Conservation (phyloP, 2,888 invertebrate species). For the Latrodectus elegans region DNA sequence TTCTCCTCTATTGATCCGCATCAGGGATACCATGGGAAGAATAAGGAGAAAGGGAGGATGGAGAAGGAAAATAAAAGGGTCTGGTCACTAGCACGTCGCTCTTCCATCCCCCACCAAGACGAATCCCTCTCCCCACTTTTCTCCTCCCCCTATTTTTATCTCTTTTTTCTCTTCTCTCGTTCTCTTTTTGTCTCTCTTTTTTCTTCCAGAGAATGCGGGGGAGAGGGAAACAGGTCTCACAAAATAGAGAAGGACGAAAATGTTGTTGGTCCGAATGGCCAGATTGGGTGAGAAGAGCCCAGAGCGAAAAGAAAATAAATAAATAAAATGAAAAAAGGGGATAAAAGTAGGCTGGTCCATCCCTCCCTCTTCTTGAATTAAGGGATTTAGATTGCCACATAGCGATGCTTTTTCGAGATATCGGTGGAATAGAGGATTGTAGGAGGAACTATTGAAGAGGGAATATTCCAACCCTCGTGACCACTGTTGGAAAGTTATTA, state of each 20-base stretch:
- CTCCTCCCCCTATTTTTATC: constrained; percentile 24
- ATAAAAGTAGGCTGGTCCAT: background rate
- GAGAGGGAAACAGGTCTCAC: constrained; percentile 2
- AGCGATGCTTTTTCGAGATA: background rate
- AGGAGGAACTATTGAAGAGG: background rate
- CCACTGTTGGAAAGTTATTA: constrained; percentile 35
- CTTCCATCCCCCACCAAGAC: background rate
- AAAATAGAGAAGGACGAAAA: constrained; percentile 43
- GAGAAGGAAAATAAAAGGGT: constrained; percentile 2
- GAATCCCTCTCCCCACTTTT: background rate
- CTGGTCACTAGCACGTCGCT: constrained; percentile 36
- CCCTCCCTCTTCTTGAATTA: constrained; percentile 43
- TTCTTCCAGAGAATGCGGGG: constrained; percentile 29
- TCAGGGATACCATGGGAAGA: constrained; percentile 1
- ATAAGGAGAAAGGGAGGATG: background rate
- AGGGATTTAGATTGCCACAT: constrained; percentile 50
- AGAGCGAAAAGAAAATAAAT: constrained; percentile 27
- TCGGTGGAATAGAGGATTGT: background rate
- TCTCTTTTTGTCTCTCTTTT: constrained; percentile 6
- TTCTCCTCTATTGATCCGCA: constrained; percentile 42
- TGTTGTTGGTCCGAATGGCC: constrained; percentile 56
- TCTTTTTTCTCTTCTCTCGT: constrained; percentile 28
- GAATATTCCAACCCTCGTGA: background rate
- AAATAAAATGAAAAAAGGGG: too few species aligned
- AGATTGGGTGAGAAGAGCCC: constrained; percentile 52